Base-by-base conservation (phyloP, 1,140 invertebrate species). In the Aphaenogaster rudis region DNA sequence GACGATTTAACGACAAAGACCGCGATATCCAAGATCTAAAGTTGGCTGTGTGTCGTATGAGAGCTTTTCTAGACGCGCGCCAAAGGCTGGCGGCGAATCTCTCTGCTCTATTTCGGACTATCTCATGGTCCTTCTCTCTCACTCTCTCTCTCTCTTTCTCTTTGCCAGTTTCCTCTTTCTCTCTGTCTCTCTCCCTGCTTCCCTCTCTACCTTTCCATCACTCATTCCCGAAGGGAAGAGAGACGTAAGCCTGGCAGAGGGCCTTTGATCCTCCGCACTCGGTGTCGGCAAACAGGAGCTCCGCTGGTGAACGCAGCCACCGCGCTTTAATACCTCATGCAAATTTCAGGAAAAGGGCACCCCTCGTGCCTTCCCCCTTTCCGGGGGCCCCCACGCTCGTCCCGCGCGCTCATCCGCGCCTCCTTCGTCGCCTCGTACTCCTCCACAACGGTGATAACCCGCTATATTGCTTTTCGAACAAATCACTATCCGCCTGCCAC, bases 321-420 rank as follows among this genome's bases (percentile, higher is more conserved):
- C 94, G 94, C 92, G 94, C 94, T 95, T 95, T 95, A 95, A 95
- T 95, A 95, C 95, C 94, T 95, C 94, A 95, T 95, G 95, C 94
- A 95, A 95, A 95, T 95, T 95, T 93, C 76, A 89, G 93, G 92
- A 94, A 94, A 94, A 95, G 93, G 92, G 89, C 92, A 89, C 88
- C 89, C 91, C 86, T 80, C 84, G 63, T 86, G 69, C 74, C 63
- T 78, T 69, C 82, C 88, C 86, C 71, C 59, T 48, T 72, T 77
- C 64, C 69, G 42, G 79, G 79, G 69, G 50, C 57, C 82, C 84
- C 85, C 84, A 86, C 77, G 79, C 80, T 84, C 91, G 78, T 76
- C 87, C 84, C 57, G 84, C 59, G 74, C 86, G 80, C 72, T 88
- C 91, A 77, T 86, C 87, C 91, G 88, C 82, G 88, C 82, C 64